Conservation (phyloP, 2,888 invertebrate species). For the Aspidiotus rigidus region DNA sequence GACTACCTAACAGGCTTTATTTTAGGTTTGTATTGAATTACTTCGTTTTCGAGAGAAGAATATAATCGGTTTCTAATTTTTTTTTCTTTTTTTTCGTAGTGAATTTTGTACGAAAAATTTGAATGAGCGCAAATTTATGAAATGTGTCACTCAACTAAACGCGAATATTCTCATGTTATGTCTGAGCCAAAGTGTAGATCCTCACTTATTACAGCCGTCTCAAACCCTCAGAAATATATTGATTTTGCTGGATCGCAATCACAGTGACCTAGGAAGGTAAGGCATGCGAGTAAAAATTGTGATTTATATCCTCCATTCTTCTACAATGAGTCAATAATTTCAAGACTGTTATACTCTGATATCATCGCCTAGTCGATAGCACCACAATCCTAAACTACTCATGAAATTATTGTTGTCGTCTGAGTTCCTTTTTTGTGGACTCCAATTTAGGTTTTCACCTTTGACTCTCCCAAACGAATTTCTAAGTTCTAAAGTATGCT, state of each 20-base stretch:
- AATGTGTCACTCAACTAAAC: conserved; percentile 66
- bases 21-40: conserved; percentile 49
- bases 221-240: conserved; percentile 61
- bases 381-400: no score
- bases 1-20: conserved; percentile 64
- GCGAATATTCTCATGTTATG: conserved; percentile 70
- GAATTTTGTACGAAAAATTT: conserved; percentile 70
- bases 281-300: no score
- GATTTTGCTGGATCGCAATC: conserved; percentile 56
- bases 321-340: no score
- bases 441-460: no score
- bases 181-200: conserved; percentile 63
- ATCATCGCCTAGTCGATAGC: no score
- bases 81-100: conserved; percentile 46
- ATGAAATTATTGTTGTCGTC: no score
- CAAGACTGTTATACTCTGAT: no score
- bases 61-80: not conserved
- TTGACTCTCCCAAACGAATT: no score
- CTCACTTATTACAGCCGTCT: conserved; percentile 41
- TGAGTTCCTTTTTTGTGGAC: no score
- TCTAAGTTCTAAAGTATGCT: no score
- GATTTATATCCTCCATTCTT: no score
- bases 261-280: conserved; percentile 65
- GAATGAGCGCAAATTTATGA: conserved; percentile 61
- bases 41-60: not conserved